Conservation (phyloP, 2,888 invertebrate species). For the Dugesia japonica region DNA sequence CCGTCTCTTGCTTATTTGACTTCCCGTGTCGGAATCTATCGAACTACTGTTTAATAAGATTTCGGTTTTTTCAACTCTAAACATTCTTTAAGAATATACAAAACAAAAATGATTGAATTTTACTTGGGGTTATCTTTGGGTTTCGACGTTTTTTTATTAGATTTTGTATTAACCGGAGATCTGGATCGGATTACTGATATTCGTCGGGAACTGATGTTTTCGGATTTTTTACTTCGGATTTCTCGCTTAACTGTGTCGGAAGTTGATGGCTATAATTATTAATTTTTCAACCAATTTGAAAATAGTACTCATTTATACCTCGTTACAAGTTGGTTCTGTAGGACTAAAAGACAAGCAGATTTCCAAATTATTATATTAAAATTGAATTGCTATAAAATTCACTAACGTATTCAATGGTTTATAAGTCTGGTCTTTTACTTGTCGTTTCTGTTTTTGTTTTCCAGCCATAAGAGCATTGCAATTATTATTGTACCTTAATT, state of each 20-base stretch:
- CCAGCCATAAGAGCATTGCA: constrained; percentile 20
- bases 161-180: background rate
- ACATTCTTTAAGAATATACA: background rate
- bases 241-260: background rate
- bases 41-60: constrained; percentile 10
- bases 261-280: background rate
- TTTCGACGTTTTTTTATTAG: background rate
- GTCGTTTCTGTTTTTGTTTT: constrained; percentile 9
- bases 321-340: background rate
- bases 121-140: background rate
- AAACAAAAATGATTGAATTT: background rate
- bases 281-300: background rate
- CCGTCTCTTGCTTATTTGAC: constrained; percentile 15
- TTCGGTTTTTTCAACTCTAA: background rate
- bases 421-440: background rate
- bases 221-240: background rate
- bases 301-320: background rate
- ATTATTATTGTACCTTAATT: background rate
- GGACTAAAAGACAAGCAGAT: background rate
- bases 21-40: constrained; percentile 15
- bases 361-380: background rate
- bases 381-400: background rate
- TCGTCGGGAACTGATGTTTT: background rate
- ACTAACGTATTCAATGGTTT: constrained; percentile 10
- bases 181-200: background rate